These are phyloP conservation scores for Eremobia ochroleuca DNA, from an alignment of 2,888 invertebrate genomes.

Conservation along the genomic window DNA sequence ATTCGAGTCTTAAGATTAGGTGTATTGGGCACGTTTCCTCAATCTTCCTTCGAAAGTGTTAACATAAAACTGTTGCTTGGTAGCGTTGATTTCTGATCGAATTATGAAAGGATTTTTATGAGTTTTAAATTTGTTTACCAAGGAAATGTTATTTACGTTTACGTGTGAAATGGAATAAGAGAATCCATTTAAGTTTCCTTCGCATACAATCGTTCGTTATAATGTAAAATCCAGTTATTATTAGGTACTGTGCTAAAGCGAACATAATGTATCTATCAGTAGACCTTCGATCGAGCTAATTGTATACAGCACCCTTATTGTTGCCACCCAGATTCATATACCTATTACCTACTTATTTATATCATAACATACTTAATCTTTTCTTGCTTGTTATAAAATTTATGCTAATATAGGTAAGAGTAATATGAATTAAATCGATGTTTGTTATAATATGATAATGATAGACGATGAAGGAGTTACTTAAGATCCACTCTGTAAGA, in stretches of 20 bases:
- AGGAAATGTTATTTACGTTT: constrained; percentile 17
- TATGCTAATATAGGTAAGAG: constrained; percentile 54
- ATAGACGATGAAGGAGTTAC: constrained; percentile 52
- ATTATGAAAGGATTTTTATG: constrained; percentile 13
- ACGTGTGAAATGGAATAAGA: neutral
- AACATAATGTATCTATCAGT: constrained; percentile 22
- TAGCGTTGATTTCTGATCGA: constrained; percentile 21
- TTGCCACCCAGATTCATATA: constrained; percentile 22
- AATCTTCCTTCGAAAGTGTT: constrained; percentile 24
- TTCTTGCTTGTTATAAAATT: constrained; percentile 57
- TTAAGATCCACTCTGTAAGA: constrained; percentile 58
- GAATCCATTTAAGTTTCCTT: constrained; percentile 30
- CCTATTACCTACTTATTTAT: constrained; percentile 30
- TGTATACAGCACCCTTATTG: constrained; percentile 20
- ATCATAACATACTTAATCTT: constrained; percentile 39
- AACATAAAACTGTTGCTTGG: constrained; percentile 19
- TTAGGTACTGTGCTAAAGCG: constrained; percentile 16
- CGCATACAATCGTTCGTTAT: neutral
- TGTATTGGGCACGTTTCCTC: constrained; percentile 29
- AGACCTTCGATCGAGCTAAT: constrained; percentile 14
- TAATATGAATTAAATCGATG: constrained; percentile 45
- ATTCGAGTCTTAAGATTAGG: constrained; percentile 53
- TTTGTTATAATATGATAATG: constrained; percentile 51
- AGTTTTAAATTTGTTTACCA: constrained; percentile 26
- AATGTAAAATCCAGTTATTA: constrained; percentile 21